Conservation (phyloP, 2,888 invertebrate genomes). For the Thecocarcelia acutangulata region DNA sequence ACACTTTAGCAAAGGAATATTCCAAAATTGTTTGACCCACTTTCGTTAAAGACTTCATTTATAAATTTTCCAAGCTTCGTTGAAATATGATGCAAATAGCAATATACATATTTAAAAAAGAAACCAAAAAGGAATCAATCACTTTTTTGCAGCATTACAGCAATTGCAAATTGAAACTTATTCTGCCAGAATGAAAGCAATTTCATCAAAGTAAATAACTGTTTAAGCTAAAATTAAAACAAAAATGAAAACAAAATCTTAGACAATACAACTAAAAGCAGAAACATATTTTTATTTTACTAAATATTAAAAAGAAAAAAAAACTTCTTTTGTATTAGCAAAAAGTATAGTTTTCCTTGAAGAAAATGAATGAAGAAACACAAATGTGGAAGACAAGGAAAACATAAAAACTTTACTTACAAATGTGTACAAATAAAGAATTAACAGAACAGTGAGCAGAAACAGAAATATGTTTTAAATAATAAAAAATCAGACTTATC, state of each 20-base stretch:
- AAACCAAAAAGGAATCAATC: no score
- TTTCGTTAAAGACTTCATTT: no score
- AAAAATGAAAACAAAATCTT: constrained; percentile 3
- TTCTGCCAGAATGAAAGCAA: constrained; percentile 16
- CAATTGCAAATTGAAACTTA: constrained; percentile 22
- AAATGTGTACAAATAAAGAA: constrained; percentile 13
- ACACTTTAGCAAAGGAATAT: no score
- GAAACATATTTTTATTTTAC: neutral
- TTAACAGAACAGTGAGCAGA: constrained; percentile 10
- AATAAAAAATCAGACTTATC: neutral
- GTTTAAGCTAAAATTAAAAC: constrained; percentile 31
- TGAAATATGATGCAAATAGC: no score
- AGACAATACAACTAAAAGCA: constrained; percentile 23
- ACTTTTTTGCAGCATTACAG: neutral
- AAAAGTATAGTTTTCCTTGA: constrained; percentile 4
- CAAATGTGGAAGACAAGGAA: neutral
- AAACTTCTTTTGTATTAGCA: constrained; percentile 14
- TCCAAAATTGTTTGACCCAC: no score
- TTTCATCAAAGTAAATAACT: constrained; percentile 48
- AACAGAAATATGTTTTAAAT: neutral
- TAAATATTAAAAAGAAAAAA: constrained; percentile 4
- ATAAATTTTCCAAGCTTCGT: no score
- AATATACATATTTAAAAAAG: no score
- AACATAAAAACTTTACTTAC: neutral
- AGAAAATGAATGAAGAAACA: constrained; percentile 2